Evolutionary conservation across 2,797 vertebrate genomes (phyloP), one percentile per base, ranked within the genome.

Genomic region (Spatula clypeata): DNA sequence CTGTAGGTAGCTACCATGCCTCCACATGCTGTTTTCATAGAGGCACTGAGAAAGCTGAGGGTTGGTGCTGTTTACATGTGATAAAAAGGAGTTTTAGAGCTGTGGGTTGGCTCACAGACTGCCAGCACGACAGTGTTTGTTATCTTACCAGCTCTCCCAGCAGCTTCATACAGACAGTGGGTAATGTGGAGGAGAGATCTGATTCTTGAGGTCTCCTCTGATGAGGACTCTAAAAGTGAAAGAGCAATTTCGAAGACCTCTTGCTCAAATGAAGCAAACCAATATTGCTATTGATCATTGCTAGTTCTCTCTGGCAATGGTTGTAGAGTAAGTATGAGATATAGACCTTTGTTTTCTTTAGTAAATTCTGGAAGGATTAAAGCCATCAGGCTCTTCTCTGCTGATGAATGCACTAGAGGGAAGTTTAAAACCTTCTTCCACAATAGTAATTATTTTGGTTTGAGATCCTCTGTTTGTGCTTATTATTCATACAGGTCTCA

Each of bases 21-120:
- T 96, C 87, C 94, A 88, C 91, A 79, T 70, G 87, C 70, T 96
- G 93, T 88, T 94, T 95, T 90, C 87, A 70, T 36, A 32, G 82
- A 94, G 85, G 75, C 84, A 19, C 90, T 34, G 89, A 70, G 95
- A 86, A 86, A 85, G 86, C 73, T 93, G 93, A 95, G 66, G 90
- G 89, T 15, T 93, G 89, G 65, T 53, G 87, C 85, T 96, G 85
- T 94, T 95, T 90, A 84, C 73, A 31, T 72, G 91, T 84, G 94
- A 84, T 19, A 29, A 38, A 81, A 76, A 95, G 94, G 45, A 96
- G 88, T 66, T 29, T 58, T 80, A 29, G 79, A 84, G 70, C 91
- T 93, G 93, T 90, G 76, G 70, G 85, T 1, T 94, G 94, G 55
- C 91, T 94, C 83, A 4, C 92, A 91, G 87, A 7, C 88, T 95